phyloP scores from a whole-genome alignment of 2,113 vertebrate species.

The Chaetura pelagica region DNA sequence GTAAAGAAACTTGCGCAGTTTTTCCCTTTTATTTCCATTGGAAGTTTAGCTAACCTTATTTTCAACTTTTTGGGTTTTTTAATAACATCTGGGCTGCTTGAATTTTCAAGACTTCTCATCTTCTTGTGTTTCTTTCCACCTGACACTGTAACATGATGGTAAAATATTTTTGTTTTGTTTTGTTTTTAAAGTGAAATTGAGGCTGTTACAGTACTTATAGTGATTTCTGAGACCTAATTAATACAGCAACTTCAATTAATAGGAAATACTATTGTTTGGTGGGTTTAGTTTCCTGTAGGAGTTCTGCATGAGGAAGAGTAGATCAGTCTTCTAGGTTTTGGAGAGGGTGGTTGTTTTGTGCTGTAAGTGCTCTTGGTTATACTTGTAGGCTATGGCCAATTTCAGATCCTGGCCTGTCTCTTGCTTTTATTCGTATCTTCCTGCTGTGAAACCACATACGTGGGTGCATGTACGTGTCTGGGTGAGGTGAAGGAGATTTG shows the following conservation, averaged over 20 bases:
- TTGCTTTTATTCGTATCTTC: not conserved
- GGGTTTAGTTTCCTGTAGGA: not conserved
- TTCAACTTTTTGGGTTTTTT: not conserved
- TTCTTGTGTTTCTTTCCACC: not conserved
- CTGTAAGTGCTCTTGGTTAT: not conserved
- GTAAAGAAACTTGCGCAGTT: slow-evolving; percentile 48
- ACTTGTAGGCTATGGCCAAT: not conserved
- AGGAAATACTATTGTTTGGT: not conserved
- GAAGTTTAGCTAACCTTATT: slow-evolving; percentile 45
- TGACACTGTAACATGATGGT: slow-evolving; percentile 14
- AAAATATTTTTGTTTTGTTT: not conserved
- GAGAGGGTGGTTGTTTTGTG: not conserved
- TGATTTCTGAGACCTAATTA: not conserved
- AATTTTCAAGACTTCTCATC: not conserved
- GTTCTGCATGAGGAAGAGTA: not conserved
- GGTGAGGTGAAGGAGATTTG: slow-evolving; percentile 30
- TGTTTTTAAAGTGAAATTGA: not conserved
- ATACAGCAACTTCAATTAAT: not conserved
- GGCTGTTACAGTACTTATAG: not conserved
- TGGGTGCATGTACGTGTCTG: not conserved
- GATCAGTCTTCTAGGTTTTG: not conserved
- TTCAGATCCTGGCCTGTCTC: not conserved
- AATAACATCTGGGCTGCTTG: not conserved
- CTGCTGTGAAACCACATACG: accelerated
- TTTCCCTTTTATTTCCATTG: slow-evolving; percentile 54